Evolutionary conservation across 2,113 vertebrate genomes (phyloP), one percentile per base, ranked within the genome.

Genomic region (Proteles cristata): DNA sequence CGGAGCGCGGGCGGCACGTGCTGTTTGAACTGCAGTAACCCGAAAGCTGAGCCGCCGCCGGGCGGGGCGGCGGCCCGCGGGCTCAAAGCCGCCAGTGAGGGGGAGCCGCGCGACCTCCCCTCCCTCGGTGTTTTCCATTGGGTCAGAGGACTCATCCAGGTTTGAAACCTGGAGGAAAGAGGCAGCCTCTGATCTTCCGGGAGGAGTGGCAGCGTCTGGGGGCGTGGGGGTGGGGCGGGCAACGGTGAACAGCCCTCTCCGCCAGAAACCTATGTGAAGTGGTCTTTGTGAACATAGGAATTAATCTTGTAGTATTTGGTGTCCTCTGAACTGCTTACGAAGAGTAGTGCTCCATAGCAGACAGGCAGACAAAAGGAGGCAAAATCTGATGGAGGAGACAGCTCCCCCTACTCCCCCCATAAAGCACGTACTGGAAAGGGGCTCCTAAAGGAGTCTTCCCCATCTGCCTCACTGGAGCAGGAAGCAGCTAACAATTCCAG

Each of bases 21-120:
- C 96, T 93, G 89, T n/a, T 73, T 97, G 98, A 95, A 98, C 98
- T 97, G 96, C 94, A 95, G 97, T 96, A 98, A 98, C 97, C 98
- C 71, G 53, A 90, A 90, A 63, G 71, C 82, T 16, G 69, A 93
- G 97, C 96, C 96, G 86, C 80, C 83, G 11, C 92, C 85, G 88
- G 96, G 94, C 39, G 82, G 28, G 90, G 93, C 73, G 90, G 86
- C 8, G 55, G 31, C 33, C 95, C 69, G 71, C 68, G 5, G 88
- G 96, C 97, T 97, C 95, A 88, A 92, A 97, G 71, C 97, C 63
- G 96, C 90, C 97, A 31, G 76, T 33, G 53, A 66, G 76, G 74
- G 26, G 77, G 86, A 76, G 68, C 84, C 82, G 68, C 87, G n/a
- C 0, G 66, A 73, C 93, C 84, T 88, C 92, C 82, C 90, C 83